A percentile compares a stretch with the other conserved stretches of the same genome.
phyloP scores from a whole-genome alignment of 2,113 vertebrate species.

The Rousettus leschenaultii region DNA sequence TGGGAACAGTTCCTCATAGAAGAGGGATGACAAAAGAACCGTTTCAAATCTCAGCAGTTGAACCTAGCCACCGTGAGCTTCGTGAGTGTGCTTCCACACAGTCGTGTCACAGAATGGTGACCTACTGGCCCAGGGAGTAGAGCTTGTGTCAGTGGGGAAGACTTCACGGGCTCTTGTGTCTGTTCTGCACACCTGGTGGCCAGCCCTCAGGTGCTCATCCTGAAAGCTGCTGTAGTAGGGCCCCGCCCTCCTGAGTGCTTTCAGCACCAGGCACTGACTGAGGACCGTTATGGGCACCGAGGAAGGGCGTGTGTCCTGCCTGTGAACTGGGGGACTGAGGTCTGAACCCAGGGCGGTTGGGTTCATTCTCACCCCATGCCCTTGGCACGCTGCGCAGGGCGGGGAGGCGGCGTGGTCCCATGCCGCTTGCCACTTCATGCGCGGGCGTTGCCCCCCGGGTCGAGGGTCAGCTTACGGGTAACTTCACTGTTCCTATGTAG shows the following conservation, averaged over 20 bases:
- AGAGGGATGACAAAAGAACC: not conserved
- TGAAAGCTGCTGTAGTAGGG: too few species aligned
- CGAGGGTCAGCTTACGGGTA: not conserved
- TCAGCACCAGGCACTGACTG: too few species aligned
- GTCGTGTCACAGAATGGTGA: not conserved
- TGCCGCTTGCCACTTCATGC: too few species aligned
- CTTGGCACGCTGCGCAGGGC: accelerated
- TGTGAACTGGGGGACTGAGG: too few species aligned
- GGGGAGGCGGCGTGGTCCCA: too few species aligned
- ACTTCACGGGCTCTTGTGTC: not conserved
- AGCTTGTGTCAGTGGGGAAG: too few species aligned
- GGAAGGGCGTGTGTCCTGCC: too few species aligned
- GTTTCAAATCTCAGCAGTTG: too few species aligned
- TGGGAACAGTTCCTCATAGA: accelerated
- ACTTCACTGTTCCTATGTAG: not conserved
- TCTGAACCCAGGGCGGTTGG: not conserved
- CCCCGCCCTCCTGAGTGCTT: accelerated
- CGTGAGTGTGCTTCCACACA: not conserved
- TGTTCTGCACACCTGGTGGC: not conserved
- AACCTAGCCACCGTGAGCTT: accelerated
- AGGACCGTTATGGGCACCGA: not conserved
- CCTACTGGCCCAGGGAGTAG: not conserved
- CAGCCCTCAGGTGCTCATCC: too few species aligned
- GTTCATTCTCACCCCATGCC: not conserved
- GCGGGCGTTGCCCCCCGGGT: too few species aligned